A percentile compares a stretch with the other conserved stretches of the same genome.
Conservation (phyloP, 2,888 invertebrate species). For the Nomada fucata region DNA sequence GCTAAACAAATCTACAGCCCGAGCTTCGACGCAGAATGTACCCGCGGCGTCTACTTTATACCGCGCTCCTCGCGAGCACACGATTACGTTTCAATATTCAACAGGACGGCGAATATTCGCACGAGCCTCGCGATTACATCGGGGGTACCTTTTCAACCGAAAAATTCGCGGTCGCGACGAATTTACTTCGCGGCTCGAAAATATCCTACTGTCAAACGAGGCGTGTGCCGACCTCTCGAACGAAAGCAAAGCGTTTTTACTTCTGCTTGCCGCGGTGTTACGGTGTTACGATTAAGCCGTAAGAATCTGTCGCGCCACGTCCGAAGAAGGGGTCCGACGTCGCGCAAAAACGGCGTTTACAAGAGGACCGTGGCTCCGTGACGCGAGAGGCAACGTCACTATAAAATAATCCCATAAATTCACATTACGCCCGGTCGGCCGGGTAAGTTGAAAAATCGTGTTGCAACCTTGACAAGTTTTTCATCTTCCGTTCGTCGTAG, state of each 20-base stretch:
- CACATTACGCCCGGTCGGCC: constrained; percentile 54
- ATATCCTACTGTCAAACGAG: too few species aligned
- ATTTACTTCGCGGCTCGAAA: constrained; percentile 28
- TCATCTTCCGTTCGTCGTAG: constrained; percentile 27
- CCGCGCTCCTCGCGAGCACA: neutral
- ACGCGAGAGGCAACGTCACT: constrained; percentile 39
- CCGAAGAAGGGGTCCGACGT: neutral
- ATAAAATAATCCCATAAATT: constrained; percentile 71
- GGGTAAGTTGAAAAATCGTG: constrained; percentile 67
- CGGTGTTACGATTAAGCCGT: constrained; percentile 36
- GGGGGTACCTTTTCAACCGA: neutral
- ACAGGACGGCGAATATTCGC: constrained; percentile 37
- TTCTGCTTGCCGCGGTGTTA: neutral
- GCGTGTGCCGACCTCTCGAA: neutral
- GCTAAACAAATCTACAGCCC: constrained; percentile 8
- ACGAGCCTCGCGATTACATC: constrained; percentile 6
- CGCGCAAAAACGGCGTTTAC: constrained; percentile 24
- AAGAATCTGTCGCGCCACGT: constrained; percentile 49
- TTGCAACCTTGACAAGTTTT: constrained; percentile 62
- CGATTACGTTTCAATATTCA: constrained; percentile 48
- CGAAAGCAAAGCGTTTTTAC: neutral
- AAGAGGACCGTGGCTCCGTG: constrained; percentile 39
- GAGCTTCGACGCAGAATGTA: neutral
- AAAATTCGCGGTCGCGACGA: constrained; percentile 20
- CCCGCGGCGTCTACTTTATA: constrained; percentile 17